Base-by-base conservation (phyloP, 2,113 vertebrate species). In the Hemichromis elongatus region DNA sequence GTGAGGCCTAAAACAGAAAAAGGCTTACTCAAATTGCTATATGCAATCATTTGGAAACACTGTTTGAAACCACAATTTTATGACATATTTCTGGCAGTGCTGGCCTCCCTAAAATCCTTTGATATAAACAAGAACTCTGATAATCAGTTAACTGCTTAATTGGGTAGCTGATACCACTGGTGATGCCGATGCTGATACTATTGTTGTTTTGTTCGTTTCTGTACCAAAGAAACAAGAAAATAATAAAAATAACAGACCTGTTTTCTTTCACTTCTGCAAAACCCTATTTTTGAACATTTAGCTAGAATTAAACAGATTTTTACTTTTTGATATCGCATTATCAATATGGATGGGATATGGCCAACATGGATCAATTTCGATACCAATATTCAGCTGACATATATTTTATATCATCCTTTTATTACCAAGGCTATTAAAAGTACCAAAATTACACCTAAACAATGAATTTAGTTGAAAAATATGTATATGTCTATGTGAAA, bases 1-100 rank as follows among this genome's bases (percentile, higher is more conserved):
- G 97, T 97, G 80, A 98, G 94, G 28, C 98, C 98, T 99, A 21
- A 24, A 19, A 85, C 5, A 86, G 6, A 78, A 19, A 16, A 30
- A 4, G 26, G 54, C 1, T 3, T 4, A 40, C 21, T 52, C 1
- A 52, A 10, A 68, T 4, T 35, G 59, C 7, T 33, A 11, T n/a
- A 30, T 40, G 55, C 24, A 56, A 68, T 59, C 10, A 42, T 57
- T 55, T 54, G 24, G 9, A 26, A 10, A 37, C 16, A 26, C 5
- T 19, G 16, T 68, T 54, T 84, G 21, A 66, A 21, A 42, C 50
- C 6, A 66, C 30, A 50, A 21, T 24, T 52, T 66, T 37, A 47
- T 30, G 5, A 30, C 40, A 30, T 45, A 45, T 79, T 40, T 55
- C 47, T 79, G 53, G 77, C n/a, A 79, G 13, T 37, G 11, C 11